Evolutionary conservation across 2,113 vertebrate species (phyloP), one percentile per base, ranked within the genome.

Genomic region (Euleptes europaea): DNA sequence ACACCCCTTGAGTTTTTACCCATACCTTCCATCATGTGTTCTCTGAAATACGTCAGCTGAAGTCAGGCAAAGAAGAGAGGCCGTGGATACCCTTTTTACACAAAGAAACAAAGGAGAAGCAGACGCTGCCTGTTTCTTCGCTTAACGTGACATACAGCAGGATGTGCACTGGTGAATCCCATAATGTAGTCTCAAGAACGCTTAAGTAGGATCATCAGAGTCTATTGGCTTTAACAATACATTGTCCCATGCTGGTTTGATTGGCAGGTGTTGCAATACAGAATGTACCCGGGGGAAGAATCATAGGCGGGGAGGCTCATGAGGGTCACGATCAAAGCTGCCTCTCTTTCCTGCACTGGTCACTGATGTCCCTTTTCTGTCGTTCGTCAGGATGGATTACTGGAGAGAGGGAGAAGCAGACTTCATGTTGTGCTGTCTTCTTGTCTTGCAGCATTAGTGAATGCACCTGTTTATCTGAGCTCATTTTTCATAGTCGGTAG

Each of bases 211-310:
- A 71, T 40, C 38, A 21, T 17, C 26, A 23, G 67, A 65, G 54
- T n/a, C 42, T 17, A 33, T 49, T 21, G 74, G 49, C 51, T 47
- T 17, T 28, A n/a, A 28, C 5, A 49, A 51, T 49, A n/a, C 2
- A 28, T 72, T 65, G n/a, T 2, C 47, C 40, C 82, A 69, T 47
- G 44, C 82, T 67, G 77, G 44, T 69, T 19, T 75, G 86, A 84
- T 82, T 92, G 84, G 91, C 92, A 90, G 82, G 85, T 89, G 1
- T 82, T 86, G 83, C 73, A 75, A 86, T 87, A 79, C 38, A 81
- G 14, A 80, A 88, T 78, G 82, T 88, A 47, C 13, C 1, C 69
- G 19, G 57, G 40, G 21, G 42, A 71, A 17, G 54, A 79, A 89
- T 87, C 86, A 88, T 80, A 83, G 54, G 23, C 80, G 38, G 31